Evolutionary conservation across 2,888 invertebrate genomes (phyloP).

Genomic region (Diaperis boleti): DNA sequence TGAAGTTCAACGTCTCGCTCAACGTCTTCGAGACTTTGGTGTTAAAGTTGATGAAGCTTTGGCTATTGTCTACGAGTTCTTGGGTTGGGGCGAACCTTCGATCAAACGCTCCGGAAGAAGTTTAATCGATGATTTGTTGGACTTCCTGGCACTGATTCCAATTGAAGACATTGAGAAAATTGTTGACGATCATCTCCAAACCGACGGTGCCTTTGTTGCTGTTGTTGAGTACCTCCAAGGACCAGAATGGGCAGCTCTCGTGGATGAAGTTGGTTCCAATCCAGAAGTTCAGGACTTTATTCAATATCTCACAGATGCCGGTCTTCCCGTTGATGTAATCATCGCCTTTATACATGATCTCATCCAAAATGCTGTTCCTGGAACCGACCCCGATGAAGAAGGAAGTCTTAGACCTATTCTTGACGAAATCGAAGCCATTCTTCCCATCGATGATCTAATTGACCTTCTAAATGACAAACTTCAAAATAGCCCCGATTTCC

Average conservation of each 20-base stretch:
- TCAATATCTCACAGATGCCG: constrained; percentile 45
- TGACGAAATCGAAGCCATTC: constrained; percentile 49
- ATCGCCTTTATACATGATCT: constrained; percentile 21
- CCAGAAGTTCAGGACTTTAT: constrained; percentile 46
- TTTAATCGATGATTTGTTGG: constrained; percentile 14
- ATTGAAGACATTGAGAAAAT: constrained; percentile 49
- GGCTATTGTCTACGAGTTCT: constrained; percentile 45
- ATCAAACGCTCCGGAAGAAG: constrained; percentile 11
- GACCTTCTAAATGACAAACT: constrained; percentile 44
- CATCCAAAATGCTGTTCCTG: constrained; percentile 26
- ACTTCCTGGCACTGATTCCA: constrained; percentile 51
- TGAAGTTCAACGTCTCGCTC: constrained; percentile 48
- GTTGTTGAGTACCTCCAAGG: constrained; percentile 53
- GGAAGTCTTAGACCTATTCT: constrained; percentile 35
- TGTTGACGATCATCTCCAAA: constrained; percentile 47
- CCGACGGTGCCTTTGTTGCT: constrained; percentile 50
- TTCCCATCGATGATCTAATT: constrained; percentile 47
- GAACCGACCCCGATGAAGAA: constrained; percentile 11
- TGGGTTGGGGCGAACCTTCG: constrained; percentile 49
- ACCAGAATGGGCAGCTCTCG: constrained; percentile 51
- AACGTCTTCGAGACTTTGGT: constrained; percentile 47
- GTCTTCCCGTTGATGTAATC: constrained; percentile 46
- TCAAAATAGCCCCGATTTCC: constrained; percentile 41
- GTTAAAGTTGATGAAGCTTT: constrained; percentile 48
- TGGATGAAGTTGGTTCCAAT: constrained; percentile 42